Evolutionary conservation across 2,113 vertebrate genomes (phyloP), one percentile per base, ranked within the genome.

Genomic region (Okapia johnstoni): DNA sequence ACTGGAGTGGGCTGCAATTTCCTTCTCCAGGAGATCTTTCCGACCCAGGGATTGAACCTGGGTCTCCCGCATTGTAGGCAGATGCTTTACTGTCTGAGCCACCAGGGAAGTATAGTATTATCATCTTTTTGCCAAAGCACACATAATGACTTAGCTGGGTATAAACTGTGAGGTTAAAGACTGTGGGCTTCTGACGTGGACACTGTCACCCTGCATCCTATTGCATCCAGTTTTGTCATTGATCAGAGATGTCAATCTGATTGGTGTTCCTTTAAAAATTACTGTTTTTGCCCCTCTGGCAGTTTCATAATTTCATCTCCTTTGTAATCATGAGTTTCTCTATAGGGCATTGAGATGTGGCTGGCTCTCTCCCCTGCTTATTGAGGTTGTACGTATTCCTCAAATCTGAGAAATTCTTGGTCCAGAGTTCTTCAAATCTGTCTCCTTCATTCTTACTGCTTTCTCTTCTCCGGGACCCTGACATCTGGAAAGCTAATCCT

Each of bases 121-220:
- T 40, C 5, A 40, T 40, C 40, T 40, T 40, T 40, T 79, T 60
- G 4, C 33, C 25, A 30, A 12, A 28, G 36, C 30, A 2, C 52
- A 26, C 26, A 21, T 30, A 60, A 21, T 19, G 43, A 28, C 7
- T 50, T 52, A 63, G 93, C 93, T 63, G 48, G 85, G 3, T 73
- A n/a, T 73, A 50, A 90, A 23, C 8, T 25, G 2, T 0, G 4
- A 17, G 14, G 13, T 43, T 85, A 30, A 28, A 52, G 43, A 54
- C 2, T 3, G 19, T 30, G 52, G 79, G 36, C 36, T 14, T 43
- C 36, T 9, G 21, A 7, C 25, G 1, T 0, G 16, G 33, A 30
- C 8, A n/a, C 40, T 21, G 2, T 48, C 80, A 2, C 9, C 17
- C 6, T 21, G 3, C 5, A 0, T 6, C n/a, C 25, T 7, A 14